phyloP scores from a whole-genome alignment of 2,888 invertebrate genomes.

The Agonopterix subpropinquella region DNA sequence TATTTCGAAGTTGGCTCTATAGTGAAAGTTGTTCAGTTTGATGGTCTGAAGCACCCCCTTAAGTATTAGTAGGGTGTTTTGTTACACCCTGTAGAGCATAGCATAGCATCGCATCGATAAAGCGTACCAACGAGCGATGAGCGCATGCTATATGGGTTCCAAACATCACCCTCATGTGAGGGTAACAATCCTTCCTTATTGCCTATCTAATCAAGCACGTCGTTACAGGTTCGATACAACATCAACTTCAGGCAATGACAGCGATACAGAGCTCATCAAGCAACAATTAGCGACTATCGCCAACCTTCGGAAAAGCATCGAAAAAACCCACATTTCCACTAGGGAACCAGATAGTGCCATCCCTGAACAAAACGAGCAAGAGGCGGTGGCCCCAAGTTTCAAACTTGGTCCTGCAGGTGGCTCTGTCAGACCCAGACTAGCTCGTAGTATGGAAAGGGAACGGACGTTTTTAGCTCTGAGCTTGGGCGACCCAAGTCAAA shows the following conservation, averaged over 20 bases:
- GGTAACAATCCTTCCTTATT: neutral
- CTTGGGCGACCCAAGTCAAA: slow-evolving; percentile 58
- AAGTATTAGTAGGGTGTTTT: too few species aligned
- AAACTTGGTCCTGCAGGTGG: slow-evolving; percentile 78
- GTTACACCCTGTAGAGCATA: too few species aligned
- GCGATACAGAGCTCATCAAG: slow-evolving; percentile 74
- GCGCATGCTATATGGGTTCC: too few species aligned
- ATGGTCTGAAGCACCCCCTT: too few species aligned
- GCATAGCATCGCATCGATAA: too few species aligned
- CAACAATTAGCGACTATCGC: slow-evolving; percentile 57
- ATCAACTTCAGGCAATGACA: slow-evolving; percentile 80
- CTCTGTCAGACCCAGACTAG: slow-evolving; percentile 53
- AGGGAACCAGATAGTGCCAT: slow-evolving; percentile 57
- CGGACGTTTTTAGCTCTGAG: slow-evolving; percentile 54
- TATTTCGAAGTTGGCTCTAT: too few species aligned
- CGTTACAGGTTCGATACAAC: slow-evolving; percentile 71
- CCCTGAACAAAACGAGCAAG: slow-evolving; percentile 51
- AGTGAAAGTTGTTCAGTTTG: too few species aligned
- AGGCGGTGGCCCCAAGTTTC: slow-evolving; percentile 76
- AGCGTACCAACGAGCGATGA: too few species aligned
- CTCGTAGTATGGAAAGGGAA: slow-evolving; percentile 54
- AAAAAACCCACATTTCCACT: slow-evolving; percentile 62
- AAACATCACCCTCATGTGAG: too few species aligned
- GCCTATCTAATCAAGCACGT: neutral
- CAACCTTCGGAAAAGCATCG: slow-evolving; percentile 59